Evolutionary conservation across 1,140 invertebrate genomes (phyloP).

Genomic region (Pristionchus pacificus): DNA sequence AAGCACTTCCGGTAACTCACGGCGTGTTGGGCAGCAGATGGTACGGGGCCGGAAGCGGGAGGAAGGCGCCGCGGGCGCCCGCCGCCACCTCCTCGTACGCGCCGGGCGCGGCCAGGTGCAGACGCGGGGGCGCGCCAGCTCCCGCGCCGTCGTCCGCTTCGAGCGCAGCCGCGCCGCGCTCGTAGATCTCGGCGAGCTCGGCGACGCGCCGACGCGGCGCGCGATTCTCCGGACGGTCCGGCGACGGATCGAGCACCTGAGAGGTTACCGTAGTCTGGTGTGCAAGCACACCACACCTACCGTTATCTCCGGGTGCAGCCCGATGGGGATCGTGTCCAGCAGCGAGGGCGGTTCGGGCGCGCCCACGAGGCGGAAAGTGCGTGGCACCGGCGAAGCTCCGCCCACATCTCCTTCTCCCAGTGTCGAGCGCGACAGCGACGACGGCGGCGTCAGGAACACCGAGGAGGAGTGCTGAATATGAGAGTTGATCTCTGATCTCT

Average conservation of each 20-base stretch:
- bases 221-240: background rate
- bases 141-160: background rate
- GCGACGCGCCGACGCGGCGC: background rate
- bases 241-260: background rate
- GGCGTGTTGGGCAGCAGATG: conserved; percentile 13
- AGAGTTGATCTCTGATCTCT: no score
- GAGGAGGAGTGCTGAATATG: no score
- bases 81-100: background rate
- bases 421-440: no score
- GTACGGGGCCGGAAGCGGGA: conserved; percentile 7
- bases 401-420: no score
- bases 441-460: no score
- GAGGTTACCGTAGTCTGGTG: background rate
- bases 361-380: no score
- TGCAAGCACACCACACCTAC: background rate
- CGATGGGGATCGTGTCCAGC: background rate
- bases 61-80: background rate
- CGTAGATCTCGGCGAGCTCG: background rate
- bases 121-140: background rate
- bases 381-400: no score
- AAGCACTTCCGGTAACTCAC: background rate
- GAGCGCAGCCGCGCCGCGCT: background rate
- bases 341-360: background rate
- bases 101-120: background rate
- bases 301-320: background rate